These are phyloP conservation scores for Actias luna DNA, from an alignment of 2,888 invertebrate species.

Conservation along the genomic window DNA sequence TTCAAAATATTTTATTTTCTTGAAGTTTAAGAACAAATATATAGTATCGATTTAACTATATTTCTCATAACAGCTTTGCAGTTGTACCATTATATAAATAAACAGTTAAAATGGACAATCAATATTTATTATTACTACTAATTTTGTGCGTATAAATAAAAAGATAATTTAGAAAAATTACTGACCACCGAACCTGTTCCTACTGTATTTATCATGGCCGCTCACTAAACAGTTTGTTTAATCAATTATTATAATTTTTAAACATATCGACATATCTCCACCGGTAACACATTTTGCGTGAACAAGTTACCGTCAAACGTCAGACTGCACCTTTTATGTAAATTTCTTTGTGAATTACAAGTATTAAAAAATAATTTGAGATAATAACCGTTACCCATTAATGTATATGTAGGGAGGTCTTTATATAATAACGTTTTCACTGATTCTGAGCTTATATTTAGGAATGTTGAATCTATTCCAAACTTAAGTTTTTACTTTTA, in stretches of 20 bases:
- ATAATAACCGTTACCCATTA: not conserved
- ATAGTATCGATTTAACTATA: too few relatives aligned
- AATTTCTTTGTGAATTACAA: not conserved
- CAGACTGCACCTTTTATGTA: conserved; percentile 7
- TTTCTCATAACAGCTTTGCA: not conserved
- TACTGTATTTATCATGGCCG: too few relatives aligned
- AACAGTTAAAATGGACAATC: not conserved
- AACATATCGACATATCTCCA: not conserved
- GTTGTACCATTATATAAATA: not conserved
- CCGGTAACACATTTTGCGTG: conserved; percentile 4
- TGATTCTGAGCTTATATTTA: too few relatives aligned
- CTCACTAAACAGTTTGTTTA: conserved; percentile 1
- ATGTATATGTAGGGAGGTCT: too few relatives aligned
- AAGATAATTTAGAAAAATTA: not conserved
- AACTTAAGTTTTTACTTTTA: too few relatives aligned
- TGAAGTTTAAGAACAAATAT: too few relatives aligned
- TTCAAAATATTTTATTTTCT: too few relatives aligned
- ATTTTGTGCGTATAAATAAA: not conserved
- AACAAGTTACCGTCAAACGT: not conserved
- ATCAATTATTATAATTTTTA: not conserved
- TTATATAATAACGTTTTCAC: too few relatives aligned
- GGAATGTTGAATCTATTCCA: too few relatives aligned
- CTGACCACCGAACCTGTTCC: not conserved
- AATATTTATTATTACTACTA: not conserved
- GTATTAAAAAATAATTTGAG: not conserved